phyloP scores from a whole-genome alignment of 2,888 invertebrate genomes.

The Plagodis pulveraria region DNA sequence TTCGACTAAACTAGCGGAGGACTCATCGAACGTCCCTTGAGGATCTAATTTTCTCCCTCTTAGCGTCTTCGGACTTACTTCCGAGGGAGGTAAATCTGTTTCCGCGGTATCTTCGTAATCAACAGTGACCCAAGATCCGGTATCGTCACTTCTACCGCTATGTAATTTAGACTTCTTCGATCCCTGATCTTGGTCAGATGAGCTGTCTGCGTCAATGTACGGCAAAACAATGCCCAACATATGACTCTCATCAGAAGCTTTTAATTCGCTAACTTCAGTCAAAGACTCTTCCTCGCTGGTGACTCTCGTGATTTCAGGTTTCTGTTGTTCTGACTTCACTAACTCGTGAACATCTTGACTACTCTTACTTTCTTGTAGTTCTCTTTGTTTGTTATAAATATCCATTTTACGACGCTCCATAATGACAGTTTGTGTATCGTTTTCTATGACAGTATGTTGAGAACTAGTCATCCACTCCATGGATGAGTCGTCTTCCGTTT shows the following conservation, averaged over 20 bases:
- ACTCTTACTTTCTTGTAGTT: conserved; percentile 70
- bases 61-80: conserved; percentile 62
- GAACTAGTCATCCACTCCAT: conserved; percentile 79
- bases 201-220: conserved; percentile 82
- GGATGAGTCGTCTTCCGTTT: conserved; percentile 77
- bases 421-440: conserved; percentile 86
- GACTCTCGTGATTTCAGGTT: conserved; percentile 78
- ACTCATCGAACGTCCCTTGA: conserved; percentile 86
- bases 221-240: conserved; percentile 79
- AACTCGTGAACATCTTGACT: conserved; percentile 67
- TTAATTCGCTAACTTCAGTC: conserved; percentile 87
- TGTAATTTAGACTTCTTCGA: conserved; percentile 58
- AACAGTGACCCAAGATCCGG: conserved; percentile 88
- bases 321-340: conserved; percentile 68
- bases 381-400: conserved; percentile 84
- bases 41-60: conserved; percentile 71
- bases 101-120: conserved; percentile 89
- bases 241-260: conserved; percentile 79
- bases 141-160: conserved; percentile 87
- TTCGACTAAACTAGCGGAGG: conserved; percentile 80
- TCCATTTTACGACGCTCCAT: conserved; percentile 86
- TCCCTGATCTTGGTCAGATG: conserved; percentile 75
- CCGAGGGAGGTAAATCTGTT: conserved; percentile 84
- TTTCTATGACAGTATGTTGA: conserved; percentile 75
- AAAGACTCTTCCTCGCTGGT: conserved; percentile 89